Base-by-base conservation (phyloP, 2,797 vertebrate species). In the Iguana delicatissima region DNA sequence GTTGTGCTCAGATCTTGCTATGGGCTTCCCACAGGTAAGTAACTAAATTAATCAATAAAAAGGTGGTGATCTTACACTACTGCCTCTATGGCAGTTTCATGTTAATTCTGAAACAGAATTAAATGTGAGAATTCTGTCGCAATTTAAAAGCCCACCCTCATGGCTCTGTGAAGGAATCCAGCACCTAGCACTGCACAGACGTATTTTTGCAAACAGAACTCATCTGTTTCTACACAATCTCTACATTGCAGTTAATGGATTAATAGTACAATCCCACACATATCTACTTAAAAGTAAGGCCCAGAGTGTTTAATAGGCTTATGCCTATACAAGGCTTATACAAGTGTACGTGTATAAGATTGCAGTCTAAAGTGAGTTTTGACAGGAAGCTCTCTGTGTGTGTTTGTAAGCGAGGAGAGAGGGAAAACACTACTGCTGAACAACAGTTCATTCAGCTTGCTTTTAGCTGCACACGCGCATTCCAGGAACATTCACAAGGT, bases 381-480 rank as follows among this genome's bases (percentile, higher is more conserved):
- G 79, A 35, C 42, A 81, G 38, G 42, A 77, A 24, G 32, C n/a
- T 42, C 13, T 18, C 4, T 32, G 6, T 20, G 2, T 59, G 9
- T 35, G 2, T 77, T n/a, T 77, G 8, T 88, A 1, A 22, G 3
- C 7, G 0, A 8, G 12, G 86, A 0, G 20, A 90, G 90, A 13
- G 74, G 7, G 20, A 55, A 9, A 35, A 79, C 2, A 14, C 90
- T 64, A 91, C 93, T 82, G 90, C 29, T 0, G 50, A 93, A 96
- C 94, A 96, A 95, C 9, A 80, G 69, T 85, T 90, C 93, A 94
- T 96, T 95, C 93, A 96, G 81, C 46, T 88, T 92, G 81, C 0
- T 2, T 72, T 87, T 38, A 85, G 89, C 90, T n/a, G 42, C 50
- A 73, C 22, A 0, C 0, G 22, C 5, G 0, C 89, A 67, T 88